Base-by-base conservation (phyloP, 2,797 vertebrate genomes). In the Pogonophryne albipinna region DNA sequence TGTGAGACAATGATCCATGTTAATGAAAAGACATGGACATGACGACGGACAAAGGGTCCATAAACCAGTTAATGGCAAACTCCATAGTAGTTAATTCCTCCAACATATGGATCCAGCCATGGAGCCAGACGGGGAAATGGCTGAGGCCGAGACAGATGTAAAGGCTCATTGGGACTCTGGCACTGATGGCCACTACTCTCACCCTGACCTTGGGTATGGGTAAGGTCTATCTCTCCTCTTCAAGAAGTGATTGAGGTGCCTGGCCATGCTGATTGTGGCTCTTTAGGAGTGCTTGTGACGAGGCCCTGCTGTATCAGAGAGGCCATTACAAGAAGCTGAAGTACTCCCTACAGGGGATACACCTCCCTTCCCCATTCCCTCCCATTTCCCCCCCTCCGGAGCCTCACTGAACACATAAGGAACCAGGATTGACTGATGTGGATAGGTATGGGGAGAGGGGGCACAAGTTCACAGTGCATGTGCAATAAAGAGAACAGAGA, bases 171-270 rank as follows among this genome's bases (percentile, higher is more conserved):
- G 66, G 69, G 58, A 82, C 76, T 64, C 72, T 66, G 60, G 20
- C 66, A 42, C 66, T 79, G 61, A 87, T 85, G 86, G 63, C 76
- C 19, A 56, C 82, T 83, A 56, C 76, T 79, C 79, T 68, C 56
- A 41, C 47, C 2, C 45, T 83, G 89, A 90, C 90, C 88, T 87
- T 85, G 64, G 66, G 78, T 34, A 49, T 53, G 67, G 85, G 81
- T 87, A 80, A 76, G 79, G 74, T 78, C 86, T 74, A 52, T 74
- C 73, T 82, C 74, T 80, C 66, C 82, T 86, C 61, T 90, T 88
- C 83, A 52, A 80, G 76, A 83, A 71, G 82, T 94, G 93, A 94
- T 94, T 94, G 92, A 85, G 86, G 80, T 81, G 82, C 87, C 79
- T 62, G 66, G 71, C 51, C 71, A 71, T 65, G 56, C 85, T 94